phyloP scores from a whole-genome alignment of 2,888 invertebrate genomes.

The Pterostichus madidus region DNA sequence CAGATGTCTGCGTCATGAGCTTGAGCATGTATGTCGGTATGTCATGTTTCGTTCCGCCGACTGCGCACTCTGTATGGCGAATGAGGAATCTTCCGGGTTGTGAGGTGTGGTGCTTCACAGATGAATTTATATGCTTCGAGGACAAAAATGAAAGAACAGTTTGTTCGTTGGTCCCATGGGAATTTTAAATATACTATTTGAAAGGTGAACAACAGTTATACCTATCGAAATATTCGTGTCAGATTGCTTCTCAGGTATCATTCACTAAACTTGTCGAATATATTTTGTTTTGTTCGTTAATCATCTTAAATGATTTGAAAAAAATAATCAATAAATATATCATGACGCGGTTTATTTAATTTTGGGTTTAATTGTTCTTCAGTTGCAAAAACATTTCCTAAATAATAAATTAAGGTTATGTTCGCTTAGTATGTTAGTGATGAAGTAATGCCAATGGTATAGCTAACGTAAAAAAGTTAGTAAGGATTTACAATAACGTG shows the following conservation, averaged over 20 bases:
- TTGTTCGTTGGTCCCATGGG: not conserved
- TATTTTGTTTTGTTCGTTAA: too few relatives aligned
- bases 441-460: too few relatives aligned
- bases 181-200: not conserved
- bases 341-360: too few relatives aligned
- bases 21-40: constrained; percentile 32
- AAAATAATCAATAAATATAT: too few relatives aligned
- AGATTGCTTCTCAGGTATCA: not conserved
- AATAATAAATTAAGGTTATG: too few relatives aligned
- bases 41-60: constrained; percentile 32
- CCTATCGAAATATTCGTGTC: not conserved
- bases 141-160: not conserved
- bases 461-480: too few relatives aligned
- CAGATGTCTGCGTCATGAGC: constrained; percentile 34
- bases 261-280: too few relatives aligned
- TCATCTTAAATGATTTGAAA: too few relatives aligned
- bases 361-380: too few relatives aligned
- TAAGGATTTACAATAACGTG: too few relatives aligned
- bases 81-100: constrained; percentile 19
- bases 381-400: too few relatives aligned
- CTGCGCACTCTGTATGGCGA: constrained; percentile 40
- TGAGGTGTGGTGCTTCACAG: constrained; percentile 24
- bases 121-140: constrained; percentile 4
- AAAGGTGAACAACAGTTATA: not conserved
- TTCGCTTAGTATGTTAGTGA: too few relatives aligned